Evolutionary conservation across 2,113 vertebrate genomes (phyloP), one percentile per base, ranked within the genome.

Genomic region (Zosterops borbonicus): DNA sequence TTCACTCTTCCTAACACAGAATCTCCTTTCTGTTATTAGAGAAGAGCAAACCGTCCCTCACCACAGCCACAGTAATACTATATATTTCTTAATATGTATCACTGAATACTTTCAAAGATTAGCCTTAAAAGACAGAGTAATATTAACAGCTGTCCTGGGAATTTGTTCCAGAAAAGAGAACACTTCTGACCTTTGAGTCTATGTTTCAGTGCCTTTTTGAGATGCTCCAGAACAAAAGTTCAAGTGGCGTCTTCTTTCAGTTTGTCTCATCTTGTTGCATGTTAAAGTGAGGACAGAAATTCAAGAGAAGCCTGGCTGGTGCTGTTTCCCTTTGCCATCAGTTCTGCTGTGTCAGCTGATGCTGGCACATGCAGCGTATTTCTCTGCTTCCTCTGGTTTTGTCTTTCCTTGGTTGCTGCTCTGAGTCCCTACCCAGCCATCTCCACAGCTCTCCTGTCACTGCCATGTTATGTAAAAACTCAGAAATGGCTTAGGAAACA

Each of bases 121-220:
- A 87, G 69, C 67, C 44, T 83, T 91, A 92, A 91, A 92, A 94
- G 87, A 94, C 29, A 63, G 35, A 83, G 59, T 27, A 80, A 39
- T 64, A 79, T 83, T 92, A 94, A 93, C 77, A 91, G 56, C 64
- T 94, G 62, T 53, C 73, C 69, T 67, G 70, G 81, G 75, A 92
- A 93, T 82, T 78, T 13, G 29, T 93, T 93, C 67, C 42, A 89
- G 86, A 89, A 94, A 94, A 89, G 21, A n/a, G 80, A 92, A 93
- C 69, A 73, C 53, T 58, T 75, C 68, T 95, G 95, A 95, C 92
- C 79, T 96, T 85, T 93, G 74, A 92, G 63, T 56, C 93, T 37
- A 33, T 8, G 11, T 92, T 90, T 92, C 65, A 79, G 73, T 49
- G 59, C 42, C n/a, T 96, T 92, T 87, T 92, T 6, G 2, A 89